Conservation (phyloP, 2,113 vertebrate genomes). For the Cyanoliseus patagonus region DNA sequence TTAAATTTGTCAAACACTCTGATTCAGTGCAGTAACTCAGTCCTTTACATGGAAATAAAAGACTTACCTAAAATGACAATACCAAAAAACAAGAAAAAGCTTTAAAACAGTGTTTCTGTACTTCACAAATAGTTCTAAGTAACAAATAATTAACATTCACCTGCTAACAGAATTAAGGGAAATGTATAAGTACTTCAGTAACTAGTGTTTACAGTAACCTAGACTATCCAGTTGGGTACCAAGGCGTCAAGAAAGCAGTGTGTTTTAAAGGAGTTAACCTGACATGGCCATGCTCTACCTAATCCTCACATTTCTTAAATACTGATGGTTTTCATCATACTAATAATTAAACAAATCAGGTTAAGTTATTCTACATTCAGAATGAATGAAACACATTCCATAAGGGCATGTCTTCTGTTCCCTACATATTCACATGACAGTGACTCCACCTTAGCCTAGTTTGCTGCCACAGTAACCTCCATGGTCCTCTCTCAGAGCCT, state of each 20-base stretch:
- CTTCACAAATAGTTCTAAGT: neutral
- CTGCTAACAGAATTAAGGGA: neutral
- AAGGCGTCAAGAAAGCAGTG: neutral
- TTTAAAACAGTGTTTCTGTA: neutral
- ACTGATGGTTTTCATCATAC: neutral
- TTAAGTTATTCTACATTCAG: neutral
- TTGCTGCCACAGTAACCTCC: neutral
- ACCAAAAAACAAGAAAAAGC: neutral
- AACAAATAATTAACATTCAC: neutral
- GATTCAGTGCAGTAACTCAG: neutral
- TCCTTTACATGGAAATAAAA: neutral
- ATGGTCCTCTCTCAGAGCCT: neutral
- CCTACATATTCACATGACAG: neutral
- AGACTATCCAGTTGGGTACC: neutral
- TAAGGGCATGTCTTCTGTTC: neutral
- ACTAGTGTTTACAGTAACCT: neutral
- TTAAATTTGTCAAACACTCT: neutral
- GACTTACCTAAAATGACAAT: neutral
- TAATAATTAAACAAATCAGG: neutral
- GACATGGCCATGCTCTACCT: neutral
- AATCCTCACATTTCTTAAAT: neutral
- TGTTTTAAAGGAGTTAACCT: neutral
- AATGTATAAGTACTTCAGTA: neutral
- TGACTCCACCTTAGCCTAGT: neutral
- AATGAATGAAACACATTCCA: neutral